phyloP scores from a whole-genome alignment of 2,797 vertebrate species.

The Gadopsis bispinosus region DNA sequence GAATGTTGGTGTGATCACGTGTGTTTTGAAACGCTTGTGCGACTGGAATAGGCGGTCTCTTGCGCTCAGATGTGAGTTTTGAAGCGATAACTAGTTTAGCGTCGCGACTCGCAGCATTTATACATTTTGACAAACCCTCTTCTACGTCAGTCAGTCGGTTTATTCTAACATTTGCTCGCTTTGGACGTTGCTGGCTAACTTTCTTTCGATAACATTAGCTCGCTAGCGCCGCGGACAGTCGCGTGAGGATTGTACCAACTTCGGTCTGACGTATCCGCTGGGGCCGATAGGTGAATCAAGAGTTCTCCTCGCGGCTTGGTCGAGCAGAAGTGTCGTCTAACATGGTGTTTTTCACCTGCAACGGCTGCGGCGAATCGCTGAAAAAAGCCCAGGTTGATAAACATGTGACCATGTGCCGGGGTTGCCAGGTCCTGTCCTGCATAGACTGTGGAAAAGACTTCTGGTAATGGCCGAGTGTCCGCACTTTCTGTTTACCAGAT shows the following conservation, averaged over 20 bases:
- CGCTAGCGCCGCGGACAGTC: background rate
- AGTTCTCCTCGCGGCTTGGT: fast-evolving
- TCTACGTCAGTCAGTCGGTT: fast-evolving
- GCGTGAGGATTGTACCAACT: background rate
- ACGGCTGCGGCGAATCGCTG: constrained; percentile 92
- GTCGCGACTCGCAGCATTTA: fast-evolving
- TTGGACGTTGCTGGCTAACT: background rate
- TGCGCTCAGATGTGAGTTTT: background rate
- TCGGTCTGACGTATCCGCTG: background rate
- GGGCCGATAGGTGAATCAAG: background rate
- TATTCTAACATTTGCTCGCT: too few relatives aligned
- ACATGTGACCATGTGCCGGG: constrained; percentile 87
- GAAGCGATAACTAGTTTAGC: background rate
- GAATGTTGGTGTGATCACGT: constrained; percentile 36
- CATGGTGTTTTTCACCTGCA: constrained; percentile 98
- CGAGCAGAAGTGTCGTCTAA: background rate
- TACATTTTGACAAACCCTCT: fast-evolving
- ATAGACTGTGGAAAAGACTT: constrained; percentile 98
- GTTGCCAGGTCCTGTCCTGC: constrained; percentile 92
- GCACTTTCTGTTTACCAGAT: background rate
- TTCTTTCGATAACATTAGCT: constrained; percentile 2
- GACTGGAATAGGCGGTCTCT: background rate
- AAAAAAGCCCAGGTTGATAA: constrained; percentile 97
- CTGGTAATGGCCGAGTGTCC: constrained; percentile 82
- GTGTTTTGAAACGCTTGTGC: constrained; percentile 70